These are phyloP conservation scores for Eilema caniola DNA, from an alignment of 2,888 invertebrate species.

Conservation along the genomic window DNA sequence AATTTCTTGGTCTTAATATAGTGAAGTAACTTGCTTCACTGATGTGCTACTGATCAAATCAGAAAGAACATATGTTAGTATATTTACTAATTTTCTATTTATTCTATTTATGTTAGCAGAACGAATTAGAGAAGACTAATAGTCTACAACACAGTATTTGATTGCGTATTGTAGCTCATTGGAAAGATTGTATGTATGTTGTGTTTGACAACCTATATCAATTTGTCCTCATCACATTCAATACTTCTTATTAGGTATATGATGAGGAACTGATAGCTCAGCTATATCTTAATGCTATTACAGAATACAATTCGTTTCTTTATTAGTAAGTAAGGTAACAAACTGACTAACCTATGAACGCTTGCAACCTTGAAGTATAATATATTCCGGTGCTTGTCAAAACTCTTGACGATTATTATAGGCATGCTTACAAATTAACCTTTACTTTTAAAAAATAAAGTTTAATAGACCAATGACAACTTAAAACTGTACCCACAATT, in stretches of 20 bases:
- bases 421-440: neutral
- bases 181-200: no score
- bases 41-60: neutral
- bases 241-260: no score
- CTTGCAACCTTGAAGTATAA: neutral
- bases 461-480: neutral
- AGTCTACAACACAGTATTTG: neutral
- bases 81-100: neutral
- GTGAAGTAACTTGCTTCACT: neutral
- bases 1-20: neutral
- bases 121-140: neutral
- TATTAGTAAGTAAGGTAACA: no score
- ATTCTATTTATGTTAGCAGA: neutral
- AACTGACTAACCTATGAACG: no score
- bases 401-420: neutral
- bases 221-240: no score
- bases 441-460: neutral
- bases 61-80: neutral
- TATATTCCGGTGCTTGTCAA: neutral
- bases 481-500: conserved; percentile 11
- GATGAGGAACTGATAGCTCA: no score
- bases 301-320: no score
- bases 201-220: no score
- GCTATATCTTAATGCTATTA: no score
- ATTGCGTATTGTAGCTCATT: no score